Base-by-base conservation (phyloP, 2,888 invertebrate species). In the Venusia cambrica region DNA sequence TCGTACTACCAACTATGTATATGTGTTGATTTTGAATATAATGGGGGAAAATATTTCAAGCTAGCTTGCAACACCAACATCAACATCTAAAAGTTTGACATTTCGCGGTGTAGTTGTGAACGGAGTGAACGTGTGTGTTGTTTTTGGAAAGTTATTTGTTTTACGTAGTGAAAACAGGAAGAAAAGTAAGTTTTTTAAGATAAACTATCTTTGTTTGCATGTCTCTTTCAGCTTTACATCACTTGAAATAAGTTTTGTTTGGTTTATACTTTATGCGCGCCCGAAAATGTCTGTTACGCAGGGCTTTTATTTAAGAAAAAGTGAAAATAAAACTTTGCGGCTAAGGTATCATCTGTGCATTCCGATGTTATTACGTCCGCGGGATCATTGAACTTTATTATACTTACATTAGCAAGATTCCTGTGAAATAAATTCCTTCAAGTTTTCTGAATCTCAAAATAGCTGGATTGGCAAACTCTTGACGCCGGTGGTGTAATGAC, bases 101-200 rank as follows among this genome's bases (percentile, higher is more conserved):
- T 76, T 78, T 73, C 67, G 67, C 72, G 67, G 75, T 78, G 63
- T 55, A 77, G 69, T 79, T 50, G 80, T 79, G 74, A 60, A 54
- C 59, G 51, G 38, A 73, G 83, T 83, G 83, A 76, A 78, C 84
- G 85, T 81, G 80, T 71, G 75, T 81, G 76, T 70, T 59, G 60
- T 75, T 71, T 61, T 58, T 52, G 45, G 47, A 58, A 65, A 62
- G 64, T 60, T 62, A 63, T 66, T 68, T 72, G 64, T 83, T 80
- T 77, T 77, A 81, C 75, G 79, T 75, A 64, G 78, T 81, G 78
- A 64, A 64, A 67, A 51, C 54, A 58, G 62, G 60, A 50, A 68
- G n/a, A 69, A 63, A 50, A 53, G 83, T 83, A 76, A 84, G 83
- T 84, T 73, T 69, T 68, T 18, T 83, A 62, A 80, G 62, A 57